phyloP scores from a whole-genome alignment of 2,888 invertebrate genomes.

The Agrypnus murinus region DNA sequence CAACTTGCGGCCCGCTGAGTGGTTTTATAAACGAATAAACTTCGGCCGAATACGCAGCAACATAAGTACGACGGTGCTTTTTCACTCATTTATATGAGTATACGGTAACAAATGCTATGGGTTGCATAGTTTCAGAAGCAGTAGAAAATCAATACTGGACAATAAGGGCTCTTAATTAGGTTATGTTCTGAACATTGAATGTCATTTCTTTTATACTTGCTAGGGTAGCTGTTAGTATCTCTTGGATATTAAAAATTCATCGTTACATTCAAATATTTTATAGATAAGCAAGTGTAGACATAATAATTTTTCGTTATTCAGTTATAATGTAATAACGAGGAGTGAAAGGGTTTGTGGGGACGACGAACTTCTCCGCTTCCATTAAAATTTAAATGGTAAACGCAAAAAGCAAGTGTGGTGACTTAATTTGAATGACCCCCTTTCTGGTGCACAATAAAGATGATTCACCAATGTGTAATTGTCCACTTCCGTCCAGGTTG shows the following conservation, averaged over 20 bases:
- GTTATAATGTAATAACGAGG: slow-evolving; percentile 38
- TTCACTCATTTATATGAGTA: no score
- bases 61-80: no score
- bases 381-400: slow-evolving; percentile 54
- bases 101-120: no score
- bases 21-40: no score
- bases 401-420: slow-evolving; percentile 48
- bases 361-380: slow-evolving; percentile 34
- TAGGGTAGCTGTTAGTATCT: neutral
- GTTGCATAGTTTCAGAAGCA: no score
- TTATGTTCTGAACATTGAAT: no score
- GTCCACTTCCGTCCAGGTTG: slow-evolving; percentile 65
- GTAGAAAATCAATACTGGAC: no score
- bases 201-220: no score
- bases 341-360: slow-evolving; percentile 30
- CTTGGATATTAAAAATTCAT: neutral
- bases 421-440: slow-evolving; percentile 53
- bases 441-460: slow-evolving; percentile 54
- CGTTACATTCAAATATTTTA: neutral
- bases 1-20: no score
- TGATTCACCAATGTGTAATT: slow-evolving; percentile 65
- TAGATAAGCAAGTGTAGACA: neutral
- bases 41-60: no score
- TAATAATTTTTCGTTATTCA: slow-evolving; percentile 36
- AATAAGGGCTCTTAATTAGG: no score